These are phyloP conservation scores for Pungitius pungitius DNA, from an alignment of 2,113 vertebrate genomes.

Conservation along the genomic window DNA sequence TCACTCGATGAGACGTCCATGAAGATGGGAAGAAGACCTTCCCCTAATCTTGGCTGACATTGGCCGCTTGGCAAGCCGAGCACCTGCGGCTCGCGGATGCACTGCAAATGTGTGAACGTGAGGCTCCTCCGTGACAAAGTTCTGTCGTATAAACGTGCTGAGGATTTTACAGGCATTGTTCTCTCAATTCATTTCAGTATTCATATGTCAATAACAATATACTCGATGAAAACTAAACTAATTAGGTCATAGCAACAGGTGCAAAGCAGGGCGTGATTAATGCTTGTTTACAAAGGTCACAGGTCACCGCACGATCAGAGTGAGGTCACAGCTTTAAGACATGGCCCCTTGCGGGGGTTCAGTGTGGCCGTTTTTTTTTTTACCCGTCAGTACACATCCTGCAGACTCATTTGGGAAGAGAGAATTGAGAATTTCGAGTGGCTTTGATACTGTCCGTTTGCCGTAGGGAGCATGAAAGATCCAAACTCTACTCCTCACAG, in stretches of 20 bases:
- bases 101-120: constrained; percentile 28
- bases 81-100: constrained; percentile 7
- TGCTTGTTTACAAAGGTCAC: background rate
- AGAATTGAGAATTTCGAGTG: background rate
- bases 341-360: background rate
- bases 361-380: background rate
- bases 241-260: background rate
- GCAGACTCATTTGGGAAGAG: background rate
- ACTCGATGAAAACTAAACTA: background rate
- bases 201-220: background rate
- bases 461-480: background rate
- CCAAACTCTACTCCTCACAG: background rate
- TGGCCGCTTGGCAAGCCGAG: constrained; percentile 62
- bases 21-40: constrained; percentile 77
- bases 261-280: background rate
- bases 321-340: background rate
- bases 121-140: constrained; percentile 29
- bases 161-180: background rate
- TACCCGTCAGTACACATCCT: background rate
- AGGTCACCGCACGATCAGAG: background rate
- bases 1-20: constrained; percentile 74
- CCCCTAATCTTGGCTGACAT: constrained; percentile 78
- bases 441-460: background rate
- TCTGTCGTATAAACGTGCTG: constrained; percentile 11
- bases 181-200: background rate